Evolutionary conservation across 2,113 vertebrate genomes (phyloP).

Genomic region (Scophthalmus maximus): DNA sequence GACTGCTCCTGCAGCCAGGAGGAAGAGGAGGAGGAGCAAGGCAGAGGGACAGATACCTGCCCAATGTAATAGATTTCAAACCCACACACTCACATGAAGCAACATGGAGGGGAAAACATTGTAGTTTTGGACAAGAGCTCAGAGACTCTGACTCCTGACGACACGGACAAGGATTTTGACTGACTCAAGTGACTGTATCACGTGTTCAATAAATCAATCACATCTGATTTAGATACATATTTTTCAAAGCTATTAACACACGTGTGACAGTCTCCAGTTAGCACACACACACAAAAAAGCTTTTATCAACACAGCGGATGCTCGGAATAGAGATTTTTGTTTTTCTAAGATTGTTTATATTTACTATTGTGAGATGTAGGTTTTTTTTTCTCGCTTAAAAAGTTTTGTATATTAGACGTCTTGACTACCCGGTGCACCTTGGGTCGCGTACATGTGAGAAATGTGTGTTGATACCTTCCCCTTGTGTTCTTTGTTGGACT

Average conservation of each 20-base stretch:
- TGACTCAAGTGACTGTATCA: constrained; percentile 55
- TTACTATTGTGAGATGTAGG: constrained; percentile 71
- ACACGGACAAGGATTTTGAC: constrained; percentile 75
- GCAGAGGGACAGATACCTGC: neutral
- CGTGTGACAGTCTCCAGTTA: neutral
- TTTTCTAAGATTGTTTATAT: constrained; percentile 73
- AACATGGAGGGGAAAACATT: neutral
- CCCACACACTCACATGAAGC: neutral
- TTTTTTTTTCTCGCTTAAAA: constrained; percentile 37
- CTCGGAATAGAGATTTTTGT: constrained; percentile 66
- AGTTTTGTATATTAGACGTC: constrained; percentile 25
- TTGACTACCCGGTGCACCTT: no score
- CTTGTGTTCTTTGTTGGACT: constrained; percentile 11
- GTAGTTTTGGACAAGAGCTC: neutral
- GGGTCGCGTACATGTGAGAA: constrained; percentile 40
- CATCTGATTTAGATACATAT: constrained; percentile 17
- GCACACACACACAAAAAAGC: constrained; percentile 29
- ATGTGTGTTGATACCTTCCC: constrained; percentile 28
- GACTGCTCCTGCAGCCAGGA: constrained; percentile 89
- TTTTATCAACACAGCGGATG: constrained; percentile 36
- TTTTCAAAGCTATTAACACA: constrained; percentile 22
- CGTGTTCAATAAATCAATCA: constrained; percentile 25
- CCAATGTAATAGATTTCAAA: constrained; percentile 25
- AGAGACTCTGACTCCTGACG: constrained; percentile 22
- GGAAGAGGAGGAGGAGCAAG: constrained; percentile 64